Evolutionary conservation across 2,113 vertebrate species (phyloP).

Genomic region (Scomber japonicus): DNA sequence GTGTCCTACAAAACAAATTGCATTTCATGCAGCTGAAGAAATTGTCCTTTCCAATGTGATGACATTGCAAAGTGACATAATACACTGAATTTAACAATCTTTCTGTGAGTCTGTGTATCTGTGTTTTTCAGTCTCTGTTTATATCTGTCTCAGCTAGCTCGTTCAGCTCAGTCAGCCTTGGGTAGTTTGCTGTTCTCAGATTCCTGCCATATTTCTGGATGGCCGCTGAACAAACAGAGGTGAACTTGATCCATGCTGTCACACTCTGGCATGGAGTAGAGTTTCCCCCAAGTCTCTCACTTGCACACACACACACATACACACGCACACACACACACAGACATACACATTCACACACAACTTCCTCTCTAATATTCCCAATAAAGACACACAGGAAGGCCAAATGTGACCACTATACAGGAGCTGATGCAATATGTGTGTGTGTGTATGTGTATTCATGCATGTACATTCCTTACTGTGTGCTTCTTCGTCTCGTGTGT

Average conservation of each 20-base stretch:
- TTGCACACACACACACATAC: not conserved
- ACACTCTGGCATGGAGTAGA: conserved; percentile 48
- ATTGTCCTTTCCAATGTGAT: not conserved
- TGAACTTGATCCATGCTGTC: conserved; percentile 58
- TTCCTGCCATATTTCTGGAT: conserved; percentile 64
- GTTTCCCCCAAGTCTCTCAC: conserved; percentile 43
- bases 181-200: conserved; percentile 22
- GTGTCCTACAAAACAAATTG: not conserved
- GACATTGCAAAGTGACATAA: not conserved
- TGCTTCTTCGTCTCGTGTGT: conserved; percentile 1
- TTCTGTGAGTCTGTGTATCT: not conserved
- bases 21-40: not conserved
- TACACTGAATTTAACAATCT: no score
- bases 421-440: conserved; percentile 17
- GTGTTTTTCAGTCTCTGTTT: not conserved
- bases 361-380: conserved; percentile 32
- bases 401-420: not conserved
- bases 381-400: conserved; percentile 24
- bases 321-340: not conserved
- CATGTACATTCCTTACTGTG: not conserved
- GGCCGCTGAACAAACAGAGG: conserved; percentile 49
- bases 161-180: conserved; percentile 20
- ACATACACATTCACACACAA: not conserved
- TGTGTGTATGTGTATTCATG: conserved; percentile 6
- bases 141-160: not conserved